Base-by-base conservation (phyloP, 2,113 vertebrate species). In the Mus pahari region DNA sequence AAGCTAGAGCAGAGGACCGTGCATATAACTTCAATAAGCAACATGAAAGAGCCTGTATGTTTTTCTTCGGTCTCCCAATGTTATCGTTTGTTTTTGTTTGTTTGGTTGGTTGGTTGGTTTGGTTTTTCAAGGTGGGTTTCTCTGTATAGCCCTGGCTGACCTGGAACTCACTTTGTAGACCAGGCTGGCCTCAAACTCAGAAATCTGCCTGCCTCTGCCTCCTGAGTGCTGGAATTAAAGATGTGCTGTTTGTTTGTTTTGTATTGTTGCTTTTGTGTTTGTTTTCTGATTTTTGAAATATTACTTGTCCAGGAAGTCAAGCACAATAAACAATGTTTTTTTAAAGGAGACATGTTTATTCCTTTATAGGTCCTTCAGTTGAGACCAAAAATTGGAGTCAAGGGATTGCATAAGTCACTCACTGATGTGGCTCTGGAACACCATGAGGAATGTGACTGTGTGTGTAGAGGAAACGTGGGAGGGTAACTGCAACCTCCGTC, bases 361-460 rank as follows among this genome's bases (percentile, higher is more conserved):
- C 60, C 95, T 24, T 94, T 98, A 75, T 96, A 99, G 99, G 99
- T 99, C 97, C 99, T 99, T 60, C 99, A 99, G 97, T 94, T 99
- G 97, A 99, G 99, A 97, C 99, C 99, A 96, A 98, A 99, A 92
- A 98, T 93, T 8, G 99, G 99, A 13, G 98, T 98, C 73, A 98
- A 98, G 55, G 99, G 99, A 62, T 96, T 99, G 95, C 99, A 99
- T 97, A 99, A 99, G 98, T 99, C 99, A 16, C 98, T 99, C 98
- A 99, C 99, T 2, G 99, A 99, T 26, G 99, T 99, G 92, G 97
- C 98, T 87, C 97, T 99, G 98, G 99, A 99, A 97, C 99, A 99
- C 97, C 99, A 99, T 0, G 99, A 99, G 95, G 99, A 99, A 97
- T 99, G 99, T 96, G 98, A 98, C 98, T 99, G 99, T 96, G 98